Evolutionary conservation across 2,888 invertebrate genomes (phyloP).

Genomic region (Drosophila paramelanica): DNA sequence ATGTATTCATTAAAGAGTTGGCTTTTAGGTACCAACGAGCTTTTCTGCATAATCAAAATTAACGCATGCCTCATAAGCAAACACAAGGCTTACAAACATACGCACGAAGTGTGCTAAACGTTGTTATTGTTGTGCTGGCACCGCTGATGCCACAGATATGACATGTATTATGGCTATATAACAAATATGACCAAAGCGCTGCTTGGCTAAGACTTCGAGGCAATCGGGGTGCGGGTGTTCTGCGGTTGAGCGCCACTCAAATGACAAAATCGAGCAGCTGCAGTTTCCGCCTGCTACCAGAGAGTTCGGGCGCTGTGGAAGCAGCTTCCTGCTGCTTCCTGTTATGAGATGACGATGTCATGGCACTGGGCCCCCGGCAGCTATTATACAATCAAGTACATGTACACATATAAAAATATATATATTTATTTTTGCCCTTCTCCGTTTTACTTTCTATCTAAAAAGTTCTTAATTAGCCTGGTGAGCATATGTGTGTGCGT

Average conservation of each 20-base stretch:
- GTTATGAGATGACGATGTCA: constrained; percentile 53
- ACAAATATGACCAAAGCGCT: constrained; percentile 47
- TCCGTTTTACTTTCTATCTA: constrained; percentile 5
- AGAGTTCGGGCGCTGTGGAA: constrained; percentile 22
- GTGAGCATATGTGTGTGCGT: constrained; percentile 22
- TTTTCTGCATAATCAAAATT: constrained; percentile 23
- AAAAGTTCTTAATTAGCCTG: constrained; percentile 69
- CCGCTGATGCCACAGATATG: constrained; percentile 66
- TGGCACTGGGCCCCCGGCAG: constrained; percentile 41
- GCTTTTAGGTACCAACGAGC: neutral
- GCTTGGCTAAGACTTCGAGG: neutral
- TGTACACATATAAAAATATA: constrained; percentile 1
- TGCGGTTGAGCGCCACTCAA: constrained; percentile 30
- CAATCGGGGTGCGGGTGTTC: constrained; percentile 11
- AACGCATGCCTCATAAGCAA: constrained; percentile 19
- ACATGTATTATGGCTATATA: constrained; percentile 72
- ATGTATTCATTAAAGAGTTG: constrained; percentile 12
- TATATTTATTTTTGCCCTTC: constrained; percentile 4
- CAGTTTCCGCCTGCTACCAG: constrained; percentile 60
- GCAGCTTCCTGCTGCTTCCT: constrained; percentile 51
- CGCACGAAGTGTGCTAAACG: constrained; percentile 18
- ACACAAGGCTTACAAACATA: constrained; percentile 23
- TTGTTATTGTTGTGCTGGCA: constrained; percentile 13
- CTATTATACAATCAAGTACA: constrained; percentile 25
- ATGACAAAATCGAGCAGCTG: constrained; percentile 76